Base-by-base conservation (phyloP, 35 echinoderm and acorn worm genomes). In the Eucidaris tribuloides region DNA sequence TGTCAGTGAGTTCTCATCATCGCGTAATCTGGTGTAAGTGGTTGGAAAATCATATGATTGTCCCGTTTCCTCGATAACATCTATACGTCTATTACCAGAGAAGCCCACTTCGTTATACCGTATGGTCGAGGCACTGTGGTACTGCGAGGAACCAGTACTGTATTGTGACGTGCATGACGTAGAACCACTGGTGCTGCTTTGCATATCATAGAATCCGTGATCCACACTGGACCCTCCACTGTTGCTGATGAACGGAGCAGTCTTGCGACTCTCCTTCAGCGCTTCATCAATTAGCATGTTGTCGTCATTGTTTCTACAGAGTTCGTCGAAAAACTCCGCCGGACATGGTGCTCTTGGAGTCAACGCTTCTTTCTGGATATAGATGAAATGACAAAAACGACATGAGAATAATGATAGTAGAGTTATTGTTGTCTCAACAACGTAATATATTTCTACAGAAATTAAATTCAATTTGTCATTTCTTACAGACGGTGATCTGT, bases 121-220 rank as follows among this genome's bases (percentile, higher is more conserved):
- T 22, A 74, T 35, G 38, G 68, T 74, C 9, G 68, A 74, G 22
- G 44, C 14, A 74, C 18, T 25, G 38, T 74, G 34, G 20, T 74
- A 74, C 7, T 74, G 9, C 7, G 68, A 74, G 5, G 68, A 74
- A 44, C 44, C 44, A n/a, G 9, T 11, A 9, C 9, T n/a, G 68
- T 43, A 74, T 25, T 74, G 68, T 25, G 68, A 74, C 25, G 61
- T 32, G 37, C 61, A 64, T 17, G 61, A 64, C 22, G 61, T 32
- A 32, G 61, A 32, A 5, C 61, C 37, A 9, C 68, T 44, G 41
- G 35, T 74, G 37, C 41, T 74, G n/a, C 68, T 74, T 40, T 74
- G 68, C 68, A 74, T 74, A 11, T 74, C 68, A 44, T 74, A 74
- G 68, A 74, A 74, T 24, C 68, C 68, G 34, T 74, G 68, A 44